A percentile compares a stretch with the other conserved stretches of the same genome.
These are phyloP conservation scores for Branchipolynoe longqiensis DNA, from an alignment of 2,888 invertebrate genomes.

Conservation along the genomic window DNA sequence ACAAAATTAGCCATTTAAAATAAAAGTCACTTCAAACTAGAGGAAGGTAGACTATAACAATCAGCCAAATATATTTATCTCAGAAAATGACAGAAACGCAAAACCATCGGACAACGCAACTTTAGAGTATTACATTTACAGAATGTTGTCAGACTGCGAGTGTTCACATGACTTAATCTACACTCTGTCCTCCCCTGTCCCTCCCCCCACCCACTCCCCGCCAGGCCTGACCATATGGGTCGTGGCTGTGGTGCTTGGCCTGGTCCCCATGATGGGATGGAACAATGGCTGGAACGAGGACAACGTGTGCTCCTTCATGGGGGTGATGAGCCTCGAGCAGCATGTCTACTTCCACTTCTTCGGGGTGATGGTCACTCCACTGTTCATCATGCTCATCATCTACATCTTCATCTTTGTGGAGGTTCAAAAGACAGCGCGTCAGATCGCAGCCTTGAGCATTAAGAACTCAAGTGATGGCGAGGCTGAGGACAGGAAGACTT, in stretches of 20 bases:
- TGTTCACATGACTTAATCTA: neutral
- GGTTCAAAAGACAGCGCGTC: conserved; percentile 72
- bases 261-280: conserved; percentile 77
- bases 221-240: conserved; percentile 68
- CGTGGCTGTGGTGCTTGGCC: conserved; percentile 73
- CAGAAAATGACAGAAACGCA: no score
- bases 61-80: no score
- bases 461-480: no score
- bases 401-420: conserved; percentile 76
- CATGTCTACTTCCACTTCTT: conserved; percentile 79
- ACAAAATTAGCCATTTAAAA: no score
- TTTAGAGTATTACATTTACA: neutral
- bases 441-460: conserved; percentile 70
- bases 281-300: conserved; percentile 69
- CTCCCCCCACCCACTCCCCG: no score
- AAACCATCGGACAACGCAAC: no score
- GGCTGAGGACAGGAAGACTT: no score
- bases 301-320: conserved; percentile 72
- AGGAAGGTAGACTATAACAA: no score
- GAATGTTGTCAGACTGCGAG: neutral
- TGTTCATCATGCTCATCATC: conserved; percentile 74
- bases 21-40: no score
- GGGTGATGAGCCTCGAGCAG: conserved; percentile 77
- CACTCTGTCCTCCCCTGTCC: neutral
- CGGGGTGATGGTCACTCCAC: conserved; percentile 74